Conservation (phyloP, 2,113 vertebrate genomes). For the Mohoua ochrocephala region DNA sequence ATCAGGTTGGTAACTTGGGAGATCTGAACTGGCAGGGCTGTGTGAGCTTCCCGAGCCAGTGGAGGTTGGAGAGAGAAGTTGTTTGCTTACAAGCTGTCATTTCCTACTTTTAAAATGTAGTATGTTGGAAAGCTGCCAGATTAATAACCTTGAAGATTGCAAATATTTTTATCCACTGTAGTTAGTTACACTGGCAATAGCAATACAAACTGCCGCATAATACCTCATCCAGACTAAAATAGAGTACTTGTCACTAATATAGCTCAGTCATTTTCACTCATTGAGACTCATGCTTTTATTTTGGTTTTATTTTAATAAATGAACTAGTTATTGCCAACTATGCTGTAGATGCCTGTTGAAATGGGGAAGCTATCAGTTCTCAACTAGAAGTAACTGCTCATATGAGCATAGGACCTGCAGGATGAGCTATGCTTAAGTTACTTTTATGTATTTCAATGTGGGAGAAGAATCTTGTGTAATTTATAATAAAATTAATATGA, state of each 20-base stretch:
- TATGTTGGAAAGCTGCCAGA: background rate
- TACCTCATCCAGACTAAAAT: background rate
- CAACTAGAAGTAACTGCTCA: background rate
- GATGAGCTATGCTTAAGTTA: background rate
- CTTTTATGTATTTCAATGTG: background rate
- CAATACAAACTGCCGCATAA: background rate
- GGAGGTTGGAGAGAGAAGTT: background rate
- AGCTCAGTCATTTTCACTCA: background rate
- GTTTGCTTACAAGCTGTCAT: background rate
- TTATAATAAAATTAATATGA: background rate
- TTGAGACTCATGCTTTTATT: background rate
- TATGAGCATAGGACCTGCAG: background rate
- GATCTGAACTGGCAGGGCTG: background rate
- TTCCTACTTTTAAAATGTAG: background rate
- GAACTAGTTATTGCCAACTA: background rate
- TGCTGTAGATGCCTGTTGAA: background rate
- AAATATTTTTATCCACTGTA: background rate
- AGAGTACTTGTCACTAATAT: background rate
- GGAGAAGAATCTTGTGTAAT: background rate
- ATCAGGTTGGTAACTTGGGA: background rate
- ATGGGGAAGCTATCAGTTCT: background rate
- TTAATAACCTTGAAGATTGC: background rate
- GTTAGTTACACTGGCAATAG: background rate
- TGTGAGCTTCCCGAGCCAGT: background rate
- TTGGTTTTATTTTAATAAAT: background rate